These are phyloP conservation scores for Lasioglossum morio DNA, from an alignment of 2,888 invertebrate genomes.

Conservation along the genomic window DNA sequence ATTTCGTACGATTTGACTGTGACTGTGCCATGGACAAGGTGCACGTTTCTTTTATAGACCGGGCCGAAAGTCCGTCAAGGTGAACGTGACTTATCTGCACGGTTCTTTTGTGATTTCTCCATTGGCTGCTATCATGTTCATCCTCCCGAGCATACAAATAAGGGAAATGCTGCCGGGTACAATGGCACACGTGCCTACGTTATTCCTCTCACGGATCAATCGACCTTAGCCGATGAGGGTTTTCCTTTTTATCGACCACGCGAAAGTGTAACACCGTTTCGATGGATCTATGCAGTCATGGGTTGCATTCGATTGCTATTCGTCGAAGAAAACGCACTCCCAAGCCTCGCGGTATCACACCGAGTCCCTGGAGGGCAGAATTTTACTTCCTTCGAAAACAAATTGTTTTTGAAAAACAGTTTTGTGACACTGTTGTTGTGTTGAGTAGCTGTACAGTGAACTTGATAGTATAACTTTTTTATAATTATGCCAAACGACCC, in stretches of 20 bases:
- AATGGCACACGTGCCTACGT: slow-evolving; percentile 35
- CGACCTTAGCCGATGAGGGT: slow-evolving; percentile 39
- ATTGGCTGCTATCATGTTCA: slow-evolving; percentile 57
- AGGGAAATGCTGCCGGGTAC: slow-evolving; percentile 45
- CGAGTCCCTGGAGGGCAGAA: too few species aligned
- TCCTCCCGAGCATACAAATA: slow-evolving; percentile 64
- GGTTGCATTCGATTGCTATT: too few species aligned
- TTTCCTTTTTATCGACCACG: not conserved
- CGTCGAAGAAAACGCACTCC: too few species aligned
- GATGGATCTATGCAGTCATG: not conserved
- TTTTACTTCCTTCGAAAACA: too few species aligned
- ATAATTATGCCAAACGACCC: too few species aligned
- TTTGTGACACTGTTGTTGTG: too few species aligned
- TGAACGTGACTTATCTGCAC: slow-evolving; percentile 67
- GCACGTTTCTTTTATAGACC: slow-evolving; percentile 69
- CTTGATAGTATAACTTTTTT: too few species aligned
- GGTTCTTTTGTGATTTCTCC: slow-evolving; percentile 66
- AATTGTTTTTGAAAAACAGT: too few species aligned
- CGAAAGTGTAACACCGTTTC: not conserved
- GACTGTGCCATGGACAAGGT: slow-evolving; percentile 23
- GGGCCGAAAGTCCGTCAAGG: slow-evolving; percentile 61
- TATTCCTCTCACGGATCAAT: slow-evolving; percentile 39
- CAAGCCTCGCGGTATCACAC: too few species aligned
- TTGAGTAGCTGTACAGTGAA: too few species aligned
- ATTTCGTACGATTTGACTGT: slow-evolving; percentile 68